Conservation (phyloP, 64 coral and sea anemone genomes). For the Trachythela sp. region DNA sequence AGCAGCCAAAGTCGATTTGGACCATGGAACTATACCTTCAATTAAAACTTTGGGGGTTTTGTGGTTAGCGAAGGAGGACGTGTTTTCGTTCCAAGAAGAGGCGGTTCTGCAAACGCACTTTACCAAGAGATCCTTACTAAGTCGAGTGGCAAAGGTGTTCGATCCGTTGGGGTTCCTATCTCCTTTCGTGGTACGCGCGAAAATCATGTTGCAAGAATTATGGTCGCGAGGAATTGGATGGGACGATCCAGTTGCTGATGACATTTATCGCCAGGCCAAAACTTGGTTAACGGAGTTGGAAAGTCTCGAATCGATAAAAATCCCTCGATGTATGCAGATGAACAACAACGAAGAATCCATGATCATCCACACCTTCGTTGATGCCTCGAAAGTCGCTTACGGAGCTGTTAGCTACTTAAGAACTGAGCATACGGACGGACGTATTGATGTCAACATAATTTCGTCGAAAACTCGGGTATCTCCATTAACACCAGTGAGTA, state of each 20-base stretch:
- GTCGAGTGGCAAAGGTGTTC: not conserved
- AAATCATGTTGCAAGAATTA: not conserved
- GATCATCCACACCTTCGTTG: not conserved
- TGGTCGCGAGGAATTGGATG: not conserved
- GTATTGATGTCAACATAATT: not conserved
- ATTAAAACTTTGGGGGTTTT: too few species aligned
- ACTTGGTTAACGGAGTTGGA: not conserved
- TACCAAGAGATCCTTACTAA: too few species aligned
- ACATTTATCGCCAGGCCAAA: not conserved
- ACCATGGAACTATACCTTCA: too few species aligned
- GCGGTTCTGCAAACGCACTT: too few species aligned
- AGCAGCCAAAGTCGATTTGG: too few species aligned
- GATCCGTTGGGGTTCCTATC: not conserved
- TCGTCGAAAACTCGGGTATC: not conserved
- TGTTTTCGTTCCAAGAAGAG: too few species aligned
- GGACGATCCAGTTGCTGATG: not conserved
- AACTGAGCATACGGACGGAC: not conserved
- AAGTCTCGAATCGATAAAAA: not conserved
- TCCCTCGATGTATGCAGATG: not conserved
- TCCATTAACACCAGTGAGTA: not conserved
- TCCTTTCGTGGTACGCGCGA: constrained; percentile 5
- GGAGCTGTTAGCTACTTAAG: not conserved
- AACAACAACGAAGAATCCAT: not conserved
- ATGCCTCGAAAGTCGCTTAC: not conserved
- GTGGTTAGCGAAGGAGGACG: not conserved